Evolutionary conservation across 2,797 vertebrate species (phyloP).

Genomic region (Rhinichthys osculus): DNA sequence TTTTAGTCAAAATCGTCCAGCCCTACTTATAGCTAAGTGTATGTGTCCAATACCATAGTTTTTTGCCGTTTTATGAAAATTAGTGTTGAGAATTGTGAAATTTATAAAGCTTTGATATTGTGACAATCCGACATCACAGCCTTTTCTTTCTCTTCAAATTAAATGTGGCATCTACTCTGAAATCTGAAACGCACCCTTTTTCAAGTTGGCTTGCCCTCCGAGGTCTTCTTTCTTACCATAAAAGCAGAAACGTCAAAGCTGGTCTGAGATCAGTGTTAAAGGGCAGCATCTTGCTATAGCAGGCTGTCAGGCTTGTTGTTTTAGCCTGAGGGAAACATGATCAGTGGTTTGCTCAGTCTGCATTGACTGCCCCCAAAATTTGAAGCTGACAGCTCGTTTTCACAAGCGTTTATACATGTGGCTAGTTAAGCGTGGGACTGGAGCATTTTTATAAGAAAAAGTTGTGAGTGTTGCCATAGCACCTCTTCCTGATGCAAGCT

Average conservation of each 20-base stretch:
- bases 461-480: slow-evolving; percentile 10
- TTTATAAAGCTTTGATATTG: neutral
- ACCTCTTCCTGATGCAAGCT: slow-evolving; percentile 5
- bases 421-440: slow-evolving; percentile 20
- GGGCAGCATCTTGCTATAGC: slow-evolving; percentile 31
- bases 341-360: slow-evolving; percentile 18
- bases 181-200: neutral
- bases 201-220: neutral
- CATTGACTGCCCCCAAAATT: slow-evolving; percentile 13
- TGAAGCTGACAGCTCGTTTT: slow-evolving; percentile 35
- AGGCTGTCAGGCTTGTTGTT: slow-evolving; percentile 40
- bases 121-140: neutral
- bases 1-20: too few species aligned
- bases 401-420: slow-evolving; percentile 21
- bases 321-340: slow-evolving; percentile 43
- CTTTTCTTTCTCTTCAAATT: neutral
- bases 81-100: neutral
- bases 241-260: slow-evolving; percentile 10
- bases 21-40: too few species aligned
- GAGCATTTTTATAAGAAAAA: neutral
- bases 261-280: slow-evolving; percentile 39
- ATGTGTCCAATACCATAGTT: neutral
- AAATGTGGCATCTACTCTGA: neutral
- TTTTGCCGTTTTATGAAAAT: neutral
- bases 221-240: neutral